Conservation (phyloP, 2,888 invertebrate species). For the Spodoptera picta region DNA sequence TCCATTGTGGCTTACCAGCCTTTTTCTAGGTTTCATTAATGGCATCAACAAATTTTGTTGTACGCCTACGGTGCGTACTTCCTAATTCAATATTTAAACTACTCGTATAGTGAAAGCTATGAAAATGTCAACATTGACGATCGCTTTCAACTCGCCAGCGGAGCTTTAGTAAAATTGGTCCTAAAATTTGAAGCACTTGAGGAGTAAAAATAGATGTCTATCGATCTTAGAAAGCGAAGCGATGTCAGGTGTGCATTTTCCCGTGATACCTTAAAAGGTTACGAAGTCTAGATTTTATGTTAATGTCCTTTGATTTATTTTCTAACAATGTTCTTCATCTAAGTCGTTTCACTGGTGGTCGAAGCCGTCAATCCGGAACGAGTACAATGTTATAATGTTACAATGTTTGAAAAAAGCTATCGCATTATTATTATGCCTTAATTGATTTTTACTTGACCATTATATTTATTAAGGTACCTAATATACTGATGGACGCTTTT, state of each 20-base stretch:
- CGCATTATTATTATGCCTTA: too few species aligned
- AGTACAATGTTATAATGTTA: too few species aligned
- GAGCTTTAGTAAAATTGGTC: constrained; percentile 20
- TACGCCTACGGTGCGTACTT: neutral
- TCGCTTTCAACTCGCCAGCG: constrained; percentile 5
- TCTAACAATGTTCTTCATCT: too few species aligned
- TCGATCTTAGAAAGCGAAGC: constrained; percentile 33
- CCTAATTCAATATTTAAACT: constrained; percentile 32
- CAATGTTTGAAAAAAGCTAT: too few species aligned
- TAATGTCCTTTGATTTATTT: too few species aligned
- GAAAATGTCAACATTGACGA: constrained; percentile 36
- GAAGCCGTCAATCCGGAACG: too few species aligned
- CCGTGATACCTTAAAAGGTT: neutral
- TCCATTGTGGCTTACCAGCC: neutral
- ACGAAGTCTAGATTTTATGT: too few species aligned
- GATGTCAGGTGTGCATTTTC: constrained; percentile 33
- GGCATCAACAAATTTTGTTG: constrained; percentile 7
- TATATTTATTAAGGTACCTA: too few species aligned
- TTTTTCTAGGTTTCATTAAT: constrained; percentile 3
- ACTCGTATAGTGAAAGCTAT: constrained; percentile 30
- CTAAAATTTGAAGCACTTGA: constrained; percentile 17
- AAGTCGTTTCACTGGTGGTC: too few species aligned
- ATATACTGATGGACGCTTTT: too few species aligned
- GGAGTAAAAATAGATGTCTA: constrained; percentile 37
- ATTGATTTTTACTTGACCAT: too few species aligned